Evolutionary conservation across 2,888 invertebrate genomes (phyloP), one percentile per base, ranked within the genome.

Genomic region (Dynastes grantii): DNA sequence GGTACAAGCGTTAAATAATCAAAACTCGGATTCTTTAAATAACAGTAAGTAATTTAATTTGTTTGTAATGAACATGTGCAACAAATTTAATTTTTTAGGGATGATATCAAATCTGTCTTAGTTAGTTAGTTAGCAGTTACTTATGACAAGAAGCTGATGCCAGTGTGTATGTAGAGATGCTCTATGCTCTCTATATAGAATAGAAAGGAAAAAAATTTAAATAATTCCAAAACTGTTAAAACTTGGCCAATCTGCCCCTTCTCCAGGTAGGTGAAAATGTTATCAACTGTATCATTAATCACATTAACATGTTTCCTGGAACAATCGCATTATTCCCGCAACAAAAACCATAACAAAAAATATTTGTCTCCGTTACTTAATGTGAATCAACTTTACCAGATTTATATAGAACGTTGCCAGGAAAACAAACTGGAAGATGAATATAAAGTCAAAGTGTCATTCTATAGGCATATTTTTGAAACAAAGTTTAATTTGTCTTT

Each of bases 261-360:
- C 53, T 53, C 53, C 61, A 27, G 61, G 16, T 61, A 61, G 16
- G 27, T 22, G 61, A 61, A 16, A 22, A 61, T 22, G 61, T 61
- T 61, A 22, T 61, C 22, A 61, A 61, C 22, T 61, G 61, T 9
- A 22, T 22, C 61, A 61, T 16, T 61, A 61, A 61, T 22, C 22
- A 61, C 16, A 27, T 61, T 61, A 16, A 61, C 61, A 61, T 61
- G 61, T 61, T 8, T 27, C 61, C 11, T 61, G n/a, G 61, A 61
- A 61, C 61, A 3, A 61, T 61, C 61, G 3, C 16, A 61, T 61
- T 61, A 61, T 61, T 27, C 61, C 61, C 61, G 16, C 61, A 27
- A 61, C 61, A 61, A 61, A 61, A 61, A 61, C 27, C 27, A 3
- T 61, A 8, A 16, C 22, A 5, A 61, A 16, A 16, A 16, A 16